Evolutionary conservation across 2,113 vertebrate species (phyloP).

Genomic region (Pituophis catenifer): DNA sequence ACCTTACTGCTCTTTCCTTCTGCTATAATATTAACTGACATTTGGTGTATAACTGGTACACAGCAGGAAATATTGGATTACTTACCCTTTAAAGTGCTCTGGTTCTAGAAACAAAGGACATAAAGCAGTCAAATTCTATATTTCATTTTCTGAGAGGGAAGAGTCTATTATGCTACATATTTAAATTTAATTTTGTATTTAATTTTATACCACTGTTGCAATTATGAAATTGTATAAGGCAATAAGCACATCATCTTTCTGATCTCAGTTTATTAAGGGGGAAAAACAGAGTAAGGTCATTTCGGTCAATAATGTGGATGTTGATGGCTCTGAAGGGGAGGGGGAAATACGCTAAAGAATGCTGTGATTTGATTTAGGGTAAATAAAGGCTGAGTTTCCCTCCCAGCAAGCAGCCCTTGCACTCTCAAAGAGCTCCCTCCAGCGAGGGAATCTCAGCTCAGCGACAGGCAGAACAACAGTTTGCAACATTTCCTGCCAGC

Average conservation of each 20-base stretch:
- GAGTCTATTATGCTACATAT: neutral
- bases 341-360: neutral
- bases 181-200: neutral
- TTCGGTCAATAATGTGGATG: neutral
- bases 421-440: neutral
- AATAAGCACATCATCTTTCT: neutral
- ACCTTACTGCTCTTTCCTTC: neutral
- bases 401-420: neutral
- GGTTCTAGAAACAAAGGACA: neutral
- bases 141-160: neutral
- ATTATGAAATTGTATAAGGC: neutral
- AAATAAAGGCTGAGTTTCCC: neutral
- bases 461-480: neutral
- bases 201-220: neutral
- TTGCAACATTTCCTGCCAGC: neutral
- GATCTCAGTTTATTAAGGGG: neutral
- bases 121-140: neutral
- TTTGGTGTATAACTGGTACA: neutral
- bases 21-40: neutral
- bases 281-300: neutral
- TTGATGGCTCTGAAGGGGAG: neutral
- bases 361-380: neutral
- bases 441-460: neutral
- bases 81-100: neutral
- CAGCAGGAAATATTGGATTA: neutral